Conservation (phyloP, 1,140 invertebrate genomes). For the Popillia japonica region DNA sequence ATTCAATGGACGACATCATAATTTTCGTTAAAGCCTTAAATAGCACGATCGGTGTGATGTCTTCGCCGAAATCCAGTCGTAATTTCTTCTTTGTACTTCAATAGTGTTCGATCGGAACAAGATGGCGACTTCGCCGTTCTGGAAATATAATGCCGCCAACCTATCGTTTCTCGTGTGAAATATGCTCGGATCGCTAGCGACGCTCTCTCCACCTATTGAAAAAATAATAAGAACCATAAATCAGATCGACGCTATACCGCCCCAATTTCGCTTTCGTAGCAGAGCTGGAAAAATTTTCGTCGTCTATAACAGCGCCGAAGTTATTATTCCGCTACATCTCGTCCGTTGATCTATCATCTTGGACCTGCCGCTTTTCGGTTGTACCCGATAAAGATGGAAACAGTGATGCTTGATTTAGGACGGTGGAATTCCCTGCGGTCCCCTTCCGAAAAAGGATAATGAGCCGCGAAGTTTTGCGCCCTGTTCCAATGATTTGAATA, state of each 20-base stretch:
- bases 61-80: too few species aligned
- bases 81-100: too few species aligned
- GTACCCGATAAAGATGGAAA: background rate
- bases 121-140: background rate
- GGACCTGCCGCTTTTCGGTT: too few species aligned
- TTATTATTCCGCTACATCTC: conserved; percentile 1
- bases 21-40: too few species aligned
- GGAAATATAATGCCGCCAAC: background rate
- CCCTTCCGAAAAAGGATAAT: background rate
- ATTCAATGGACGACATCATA: too few species aligned
- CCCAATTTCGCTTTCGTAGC: background rate
- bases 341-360: background rate
- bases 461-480: too few species aligned
- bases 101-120: background rate
- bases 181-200: background rate
- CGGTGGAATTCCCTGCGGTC: background rate
- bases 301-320: background rate
- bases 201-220: background rate
- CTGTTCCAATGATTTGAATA: background rate
- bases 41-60: too few species aligned
- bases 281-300: too few species aligned
- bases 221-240: conserved; percentile 1
- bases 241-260: background rate
- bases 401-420: background rate
- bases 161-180: background rate